Base-by-base conservation (phyloP, 2,797 vertebrate genomes). In the Falco novaeseelandiae region DNA sequence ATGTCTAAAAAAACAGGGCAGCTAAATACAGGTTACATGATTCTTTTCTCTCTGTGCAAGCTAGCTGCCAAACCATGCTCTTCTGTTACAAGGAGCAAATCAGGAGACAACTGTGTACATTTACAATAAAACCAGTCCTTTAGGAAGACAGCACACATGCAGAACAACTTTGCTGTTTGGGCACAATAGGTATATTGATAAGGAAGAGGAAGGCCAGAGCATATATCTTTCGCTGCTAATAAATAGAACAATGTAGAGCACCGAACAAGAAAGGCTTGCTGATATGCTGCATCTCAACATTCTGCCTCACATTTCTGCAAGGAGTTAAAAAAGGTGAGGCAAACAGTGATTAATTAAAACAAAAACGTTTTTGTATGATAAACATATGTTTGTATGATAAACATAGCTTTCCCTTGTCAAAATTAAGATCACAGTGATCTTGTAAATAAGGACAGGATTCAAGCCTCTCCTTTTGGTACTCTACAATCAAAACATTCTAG, bases 1-100 rank as follows among this genome's bases (percentile, higher is more conserved):
- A 0, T 70, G 19, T 32, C 38, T 42, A 2, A 81, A 66, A n/a
- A 54, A 52, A 71, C 65, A 16, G 0, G 0, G 6, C 18, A 79
- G 8, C n/a, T 78, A 67, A 74, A 40, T 84, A 48, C 17, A 55
- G 8, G 9, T 29, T 54, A 29, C 8, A 30, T 44, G 3, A 26
- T 17, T 70, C 65, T 78, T 86, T 78, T 23, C 9, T 49, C 15
- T 58, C 26, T 54, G 8, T 58, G 26, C 14, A 90, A 49, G 9
- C 22, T 48, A 63, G 6, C 27, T 92, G 44, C 29, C 19, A 58
- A 82, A 87, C 16, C 2, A 0, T 16, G n/a, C 5, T 44, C 4
- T 36, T 85, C 36, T 54, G 14, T 79, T 59, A 38, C 4, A 5
- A 72, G 21, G 4, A 84, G 4, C 10, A 54, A 76, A 57, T 27